These are phyloP conservation scores for Alca torda DNA, from an alignment of 2,797 vertebrate genomes.

Conservation along the genomic window DNA sequence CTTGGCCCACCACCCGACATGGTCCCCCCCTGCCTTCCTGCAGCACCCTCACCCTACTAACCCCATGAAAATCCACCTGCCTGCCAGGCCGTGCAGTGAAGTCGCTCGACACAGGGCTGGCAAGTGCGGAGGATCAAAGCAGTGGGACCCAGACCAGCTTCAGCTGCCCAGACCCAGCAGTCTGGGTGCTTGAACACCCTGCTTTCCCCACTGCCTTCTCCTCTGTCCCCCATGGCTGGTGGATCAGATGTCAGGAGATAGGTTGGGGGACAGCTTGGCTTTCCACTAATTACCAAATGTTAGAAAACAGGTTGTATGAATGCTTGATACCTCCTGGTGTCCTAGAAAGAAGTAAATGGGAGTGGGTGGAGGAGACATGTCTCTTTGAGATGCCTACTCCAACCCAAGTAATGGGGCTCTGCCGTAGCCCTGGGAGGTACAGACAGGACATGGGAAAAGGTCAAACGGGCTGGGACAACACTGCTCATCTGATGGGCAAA, in stretches of 20 bases:
- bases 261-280: background rate
- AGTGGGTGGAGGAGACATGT: background rate
- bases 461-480: too few species aligned
- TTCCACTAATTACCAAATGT: background rate
- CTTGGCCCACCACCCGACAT: background rate
- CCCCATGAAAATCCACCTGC: background rate
- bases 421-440: background rate
- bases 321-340: background rate
- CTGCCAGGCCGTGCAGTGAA: background rate
- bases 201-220: background rate
- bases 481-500: background rate
- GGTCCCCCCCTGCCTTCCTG: background rate
- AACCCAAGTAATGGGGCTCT: background rate
- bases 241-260: background rate
- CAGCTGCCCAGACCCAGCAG: background rate
- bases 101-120: background rate
- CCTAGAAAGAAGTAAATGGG: background rate
- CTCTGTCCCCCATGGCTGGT: background rate
- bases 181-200: background rate
- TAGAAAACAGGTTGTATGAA: background rate
- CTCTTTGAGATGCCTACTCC: background rate
- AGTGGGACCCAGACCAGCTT: background rate
- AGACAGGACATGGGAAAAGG: rapidly evolving
- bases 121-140: background rate
- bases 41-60: background rate